Conservation (phyloP, 2,113 vertebrate species). For the Ploceus nigricollis region DNA sequence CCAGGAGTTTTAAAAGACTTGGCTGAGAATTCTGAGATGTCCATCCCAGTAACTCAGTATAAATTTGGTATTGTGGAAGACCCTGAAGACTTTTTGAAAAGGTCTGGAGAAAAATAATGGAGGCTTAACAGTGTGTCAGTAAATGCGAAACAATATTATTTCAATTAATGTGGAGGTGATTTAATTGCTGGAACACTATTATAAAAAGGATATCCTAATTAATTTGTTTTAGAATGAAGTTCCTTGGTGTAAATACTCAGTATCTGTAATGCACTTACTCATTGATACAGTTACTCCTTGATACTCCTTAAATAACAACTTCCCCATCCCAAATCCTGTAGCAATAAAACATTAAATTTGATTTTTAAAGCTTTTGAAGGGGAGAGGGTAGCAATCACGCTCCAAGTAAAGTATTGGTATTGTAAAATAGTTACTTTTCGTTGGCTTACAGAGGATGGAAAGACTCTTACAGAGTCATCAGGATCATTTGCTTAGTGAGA, state of each 20-base stretch:
- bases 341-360: not conserved
- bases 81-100: not conserved
- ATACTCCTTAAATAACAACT: not conserved
- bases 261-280: not conserved
- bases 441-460: not conserved
- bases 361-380: not conserved
- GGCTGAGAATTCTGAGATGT: not conserved
- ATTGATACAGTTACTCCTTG: not conserved
- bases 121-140: not conserved
- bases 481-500: not conserved
- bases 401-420: not conserved
- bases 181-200: not conserved
- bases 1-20: not conserved
- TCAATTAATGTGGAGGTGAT: not conserved
- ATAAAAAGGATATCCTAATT: not conserved
- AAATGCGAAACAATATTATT: not conserved
- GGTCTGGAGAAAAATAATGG: not conserved
- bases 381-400: not conserved
- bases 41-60: not conserved
- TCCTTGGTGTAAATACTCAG: not conserved
- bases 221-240: not conserved
- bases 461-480: not conserved
- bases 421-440: not conserved
- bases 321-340: accelerated
- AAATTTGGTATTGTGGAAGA: not conserved